Evolutionary conservation across 2,113 vertebrate genomes (phyloP).

Genomic region (Myotis yumanensis): DNA sequence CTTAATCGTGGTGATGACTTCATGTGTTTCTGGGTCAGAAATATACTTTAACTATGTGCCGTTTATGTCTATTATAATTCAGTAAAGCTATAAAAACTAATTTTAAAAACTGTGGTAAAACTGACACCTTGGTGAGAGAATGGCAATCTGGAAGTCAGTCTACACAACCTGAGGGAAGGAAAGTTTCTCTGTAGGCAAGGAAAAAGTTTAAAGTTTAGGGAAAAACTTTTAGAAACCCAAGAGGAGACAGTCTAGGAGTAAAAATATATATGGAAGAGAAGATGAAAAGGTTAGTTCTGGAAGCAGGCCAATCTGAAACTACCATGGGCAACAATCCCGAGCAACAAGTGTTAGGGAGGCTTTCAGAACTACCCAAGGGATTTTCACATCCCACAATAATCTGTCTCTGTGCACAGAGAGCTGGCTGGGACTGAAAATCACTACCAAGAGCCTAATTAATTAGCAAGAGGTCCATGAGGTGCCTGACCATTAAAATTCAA

Average conservation of each 20-base stretch:
- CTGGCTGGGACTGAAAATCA: not conserved
- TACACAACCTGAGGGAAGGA: not conserved
- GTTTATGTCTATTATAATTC: not conserved
- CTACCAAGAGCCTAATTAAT: not conserved
- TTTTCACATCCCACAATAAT: not conserved
- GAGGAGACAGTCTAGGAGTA: not conserved
- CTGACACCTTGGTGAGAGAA: not conserved
- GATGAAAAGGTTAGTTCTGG: not conserved
- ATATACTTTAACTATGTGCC: not conserved
- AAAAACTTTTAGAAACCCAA: not conserved
- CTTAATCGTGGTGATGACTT: not conserved
- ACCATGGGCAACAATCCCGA: constrained; percentile 10
- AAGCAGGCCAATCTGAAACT: not conserved
- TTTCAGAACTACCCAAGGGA: not conserved
- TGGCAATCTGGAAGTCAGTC: not conserved
- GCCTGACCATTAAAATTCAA: not conserved
- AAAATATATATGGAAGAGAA: not conserved
- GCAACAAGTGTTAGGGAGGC: not conserved
- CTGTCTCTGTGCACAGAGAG: not conserved
- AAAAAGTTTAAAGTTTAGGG: not conserved
- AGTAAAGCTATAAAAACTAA: not conserved
- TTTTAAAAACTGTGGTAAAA: not conserved
- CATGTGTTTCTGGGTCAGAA: not conserved
- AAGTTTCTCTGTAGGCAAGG: not conserved
- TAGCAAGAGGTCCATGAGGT: not conserved